Base-by-base conservation (phyloP, 2,888 invertebrate genomes). In the Junonia oenone region DNA sequence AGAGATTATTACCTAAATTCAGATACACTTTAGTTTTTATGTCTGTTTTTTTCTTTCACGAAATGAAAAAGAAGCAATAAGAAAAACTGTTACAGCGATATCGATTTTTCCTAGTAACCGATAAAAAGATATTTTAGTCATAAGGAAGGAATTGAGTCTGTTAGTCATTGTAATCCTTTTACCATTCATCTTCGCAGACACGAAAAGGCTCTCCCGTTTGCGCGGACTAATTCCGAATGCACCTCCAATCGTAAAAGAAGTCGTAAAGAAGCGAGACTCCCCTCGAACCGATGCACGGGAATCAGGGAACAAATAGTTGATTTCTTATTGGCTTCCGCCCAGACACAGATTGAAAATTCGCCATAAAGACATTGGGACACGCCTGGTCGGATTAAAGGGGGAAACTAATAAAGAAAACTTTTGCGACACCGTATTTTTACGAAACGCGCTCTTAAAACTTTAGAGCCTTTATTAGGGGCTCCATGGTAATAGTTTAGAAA, bases 401-500 rank as follows among this genome's bases (percentile, higher is more conserved):
- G 80, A 82, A 86, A 86, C 87, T 90, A 89, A 90, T 90, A 89
- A 90, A 87, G 89, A 86, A 89, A 90, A 90, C 82, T 90, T 89
- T 79, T 82, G 84, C 87, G 85, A 89, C 88, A 87, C 87, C 86
- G 87, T 87, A 89, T 90, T 90, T 90, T 89, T 86, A 84, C 75
- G 78, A 81, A 84, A 81, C 75, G 83, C 76, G 72, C 78, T 78
- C 83, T 84, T 84, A 81, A 83, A 84, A 85, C 81, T 84, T 83
- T 73, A 75, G 68, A 75, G 69, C 76, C 76, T 83, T 88, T 86
- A 88, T 85, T 86, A 84, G 80, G 72, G 80, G 76, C 71, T 69
- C 75, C 75, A 72, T 72, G 74, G 79, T 79, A 81, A 83, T 87
- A 76, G 72, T 71, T 83, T 73, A 69, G 71, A 73, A 78, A 81